Evolutionary conservation across 35 echinoderm and acorn worm species (phyloP).

Genomic region (Heliocidaris erythrogramma): DNA sequence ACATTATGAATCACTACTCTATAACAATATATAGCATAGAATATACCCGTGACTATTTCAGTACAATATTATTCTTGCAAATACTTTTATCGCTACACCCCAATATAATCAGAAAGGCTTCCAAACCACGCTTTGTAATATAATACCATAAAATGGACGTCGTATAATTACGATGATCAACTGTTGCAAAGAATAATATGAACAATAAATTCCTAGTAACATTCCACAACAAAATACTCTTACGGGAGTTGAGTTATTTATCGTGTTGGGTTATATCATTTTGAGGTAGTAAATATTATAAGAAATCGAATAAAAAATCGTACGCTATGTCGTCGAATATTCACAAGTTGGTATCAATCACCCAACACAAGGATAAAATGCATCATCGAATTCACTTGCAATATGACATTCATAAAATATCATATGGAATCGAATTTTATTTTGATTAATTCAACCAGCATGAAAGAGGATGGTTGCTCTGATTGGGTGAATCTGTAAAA

Average conservation of each 20-base stretch:
- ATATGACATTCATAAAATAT: not conserved
- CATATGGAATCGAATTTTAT: not conserved
- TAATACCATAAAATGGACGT: too few relatives aligned
- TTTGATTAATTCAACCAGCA: not conserved
- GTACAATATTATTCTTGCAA: not conserved
- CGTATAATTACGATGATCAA: too few relatives aligned
- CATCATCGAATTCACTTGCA: not conserved
- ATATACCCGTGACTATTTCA: constrained; percentile 9
- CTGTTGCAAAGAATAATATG: too few relatives aligned
- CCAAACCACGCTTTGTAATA: too few relatives aligned
- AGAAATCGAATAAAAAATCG: too few relatives aligned
- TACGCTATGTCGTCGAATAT: not conserved
- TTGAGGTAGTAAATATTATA: not conserved
- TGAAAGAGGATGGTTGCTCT: not conserved
- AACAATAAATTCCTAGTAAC: too few relatives aligned
- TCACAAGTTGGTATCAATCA: not conserved
- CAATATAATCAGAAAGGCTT: not conserved
- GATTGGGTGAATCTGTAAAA: not conserved
- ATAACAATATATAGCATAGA: not conserved
- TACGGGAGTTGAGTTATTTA: too few relatives aligned
- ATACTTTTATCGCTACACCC: not conserved
- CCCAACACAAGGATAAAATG: not conserved
- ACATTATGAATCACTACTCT: not conserved
- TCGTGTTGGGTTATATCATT: not conserved
- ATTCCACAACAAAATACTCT: too few relatives aligned